A percentile compares a stretch with the other conserved stretches of the same genome.
Evolutionary conservation across 1,140 invertebrate species (phyloP).

Genomic region (Polypedilum vanderplanki): DNA sequence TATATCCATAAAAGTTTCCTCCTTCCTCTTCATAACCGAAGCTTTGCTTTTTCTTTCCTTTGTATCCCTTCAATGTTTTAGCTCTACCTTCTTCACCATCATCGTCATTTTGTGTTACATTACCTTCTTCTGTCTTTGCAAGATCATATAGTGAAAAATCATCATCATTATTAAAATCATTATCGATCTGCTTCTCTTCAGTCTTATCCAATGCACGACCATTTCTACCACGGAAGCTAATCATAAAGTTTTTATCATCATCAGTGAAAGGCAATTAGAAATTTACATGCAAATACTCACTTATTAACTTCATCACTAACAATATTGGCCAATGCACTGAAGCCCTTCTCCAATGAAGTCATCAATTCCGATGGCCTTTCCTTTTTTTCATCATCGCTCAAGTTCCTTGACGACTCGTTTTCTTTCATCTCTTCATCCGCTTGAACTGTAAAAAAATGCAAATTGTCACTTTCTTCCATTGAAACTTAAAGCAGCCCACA

Average conservation of each 20-base stretch:
- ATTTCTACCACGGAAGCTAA: neutral
- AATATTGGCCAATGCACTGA: slow-evolving; percentile 2
- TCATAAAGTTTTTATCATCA: neutral
- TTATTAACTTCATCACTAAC: neutral
- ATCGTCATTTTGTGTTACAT: neutral
- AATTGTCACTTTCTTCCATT: slow-evolving; percentile 16
- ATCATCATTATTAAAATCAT: neutral
- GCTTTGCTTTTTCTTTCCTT: slow-evolving; percentile 4
- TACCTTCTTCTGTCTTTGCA: neutral
- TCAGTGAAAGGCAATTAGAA: neutral
- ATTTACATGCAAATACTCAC: neutral
- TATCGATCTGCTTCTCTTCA: neutral
- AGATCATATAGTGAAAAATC: neutral
- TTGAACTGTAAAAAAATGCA: neutral
- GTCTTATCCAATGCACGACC: neutral
- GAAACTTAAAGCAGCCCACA: neutral
- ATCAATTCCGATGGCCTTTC: neutral
- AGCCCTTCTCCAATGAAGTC: neutral
- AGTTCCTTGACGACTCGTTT: neutral
- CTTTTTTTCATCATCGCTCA: neutral
- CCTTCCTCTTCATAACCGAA: neutral
- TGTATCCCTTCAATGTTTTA: neutral
- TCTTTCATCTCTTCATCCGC: slow-evolving; percentile 24
- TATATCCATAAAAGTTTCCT: neutral
- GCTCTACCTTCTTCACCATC: neutral